These are phyloP conservation scores for Proctacanthus coquilletti DNA, from an alignment of 1,140 invertebrate genomes.

Conservation along the genomic window DNA sequence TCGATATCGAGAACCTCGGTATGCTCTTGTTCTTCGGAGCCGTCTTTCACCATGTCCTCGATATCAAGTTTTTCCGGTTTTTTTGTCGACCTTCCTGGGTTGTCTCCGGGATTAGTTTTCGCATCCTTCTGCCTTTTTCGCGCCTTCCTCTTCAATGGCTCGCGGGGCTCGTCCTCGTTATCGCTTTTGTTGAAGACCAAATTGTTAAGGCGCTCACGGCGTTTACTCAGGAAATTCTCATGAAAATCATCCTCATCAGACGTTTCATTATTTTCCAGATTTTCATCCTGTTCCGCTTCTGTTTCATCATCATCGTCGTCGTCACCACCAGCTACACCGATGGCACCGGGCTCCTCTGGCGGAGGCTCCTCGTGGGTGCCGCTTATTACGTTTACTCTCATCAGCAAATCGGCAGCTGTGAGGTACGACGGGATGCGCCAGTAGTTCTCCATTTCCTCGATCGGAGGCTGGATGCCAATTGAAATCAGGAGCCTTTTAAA, in stretches of 20 bases:
- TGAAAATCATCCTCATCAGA: conserved; percentile 20
- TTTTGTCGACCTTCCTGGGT: conserved; percentile 1
- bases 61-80: conserved; percentile 5
- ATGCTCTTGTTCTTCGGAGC: conserved; percentile 9
- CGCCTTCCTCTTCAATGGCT: conserved; percentile 8
- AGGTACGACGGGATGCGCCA: conserved; percentile 42
- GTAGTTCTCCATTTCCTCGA: conserved; percentile 37
- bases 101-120: conserved; percentile 9
- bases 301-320: conserved; percentile 7
- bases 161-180: conserved; percentile 17
- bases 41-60: conserved; percentile 14
- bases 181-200: conserved; percentile 27
- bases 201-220: conserved; percentile 18
- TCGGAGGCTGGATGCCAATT: conserved; percentile 39
- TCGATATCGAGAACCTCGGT: conserved; percentile 24
- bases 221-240: conserved; percentile 15
- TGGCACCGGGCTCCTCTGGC: conserved; percentile 29
- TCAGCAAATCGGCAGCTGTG: conserved; percentile 29
- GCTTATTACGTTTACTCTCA: conserved; percentile 17
- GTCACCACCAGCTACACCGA: conserved; percentile 17
- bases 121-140: conserved; percentile 7
- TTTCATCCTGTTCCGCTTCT: conserved; percentile 2
- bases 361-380: conserved; percentile 6
- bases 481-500: conserved; percentile 40
- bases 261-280: conserved; percentile 4